Evolutionary conservation across 2,797 vertebrate species (phyloP).

Genomic region (Gorsachius magnificus): DNA sequence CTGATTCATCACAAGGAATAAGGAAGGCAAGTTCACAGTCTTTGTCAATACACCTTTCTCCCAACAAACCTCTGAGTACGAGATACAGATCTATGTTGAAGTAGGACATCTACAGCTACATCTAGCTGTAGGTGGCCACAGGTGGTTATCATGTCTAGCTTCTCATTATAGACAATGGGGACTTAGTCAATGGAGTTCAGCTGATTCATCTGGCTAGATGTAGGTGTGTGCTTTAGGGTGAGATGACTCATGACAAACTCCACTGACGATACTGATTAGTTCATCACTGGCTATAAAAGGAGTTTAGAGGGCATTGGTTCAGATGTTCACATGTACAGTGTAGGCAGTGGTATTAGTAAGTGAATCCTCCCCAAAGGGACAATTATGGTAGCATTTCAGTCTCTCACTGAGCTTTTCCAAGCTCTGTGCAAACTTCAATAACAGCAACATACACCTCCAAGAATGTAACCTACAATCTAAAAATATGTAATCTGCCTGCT

Average conservation of each 20-base stretch:
- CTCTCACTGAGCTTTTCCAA: neutral
- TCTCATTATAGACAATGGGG: neutral
- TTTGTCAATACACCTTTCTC: neutral
- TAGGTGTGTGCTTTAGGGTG: neutral
- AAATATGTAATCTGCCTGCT: neutral
- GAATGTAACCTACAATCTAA: neutral
- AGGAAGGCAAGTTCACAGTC: neutral
- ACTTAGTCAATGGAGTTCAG: neutral
- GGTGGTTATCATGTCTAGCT: neutral
- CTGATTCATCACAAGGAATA: neutral
- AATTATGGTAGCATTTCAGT: neutral
- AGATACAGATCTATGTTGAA: neutral
- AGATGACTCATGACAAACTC: conserved; percentile 14
- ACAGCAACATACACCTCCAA: neutral
- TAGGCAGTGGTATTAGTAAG: neutral
- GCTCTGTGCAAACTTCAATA: neutral
- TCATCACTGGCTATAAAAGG: neutral
- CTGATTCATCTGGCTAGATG: neutral
- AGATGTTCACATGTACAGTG: neutral
- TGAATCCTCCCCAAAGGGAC: neutral
- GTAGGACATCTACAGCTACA: neutral
- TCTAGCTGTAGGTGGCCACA: neutral
- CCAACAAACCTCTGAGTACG: neutral
- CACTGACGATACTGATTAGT: neutral
- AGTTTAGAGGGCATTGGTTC: neutral